Conservation (phyloP, 2,888 invertebrate genomes). For the Diarsia mendica region DNA sequence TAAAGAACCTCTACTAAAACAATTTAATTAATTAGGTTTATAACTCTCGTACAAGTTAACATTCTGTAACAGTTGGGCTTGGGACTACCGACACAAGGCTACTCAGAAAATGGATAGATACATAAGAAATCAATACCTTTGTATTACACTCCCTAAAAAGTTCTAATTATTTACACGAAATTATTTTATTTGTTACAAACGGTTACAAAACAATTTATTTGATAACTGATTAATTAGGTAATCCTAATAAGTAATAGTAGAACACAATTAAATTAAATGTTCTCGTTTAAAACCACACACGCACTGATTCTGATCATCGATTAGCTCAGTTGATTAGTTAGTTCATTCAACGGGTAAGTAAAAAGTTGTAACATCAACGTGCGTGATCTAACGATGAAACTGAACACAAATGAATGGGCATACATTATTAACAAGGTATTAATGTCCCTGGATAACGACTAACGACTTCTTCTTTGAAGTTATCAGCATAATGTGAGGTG, state of each 20-base stretch:
- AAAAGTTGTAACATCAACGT: conserved; percentile 44
- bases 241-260: conserved; percentile 4
- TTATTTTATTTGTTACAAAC: not conserved
- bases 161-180: not conserved
- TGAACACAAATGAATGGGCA: conserved; percentile 24
- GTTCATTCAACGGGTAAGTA: conserved; percentile 34
- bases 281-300: conserved; percentile 19
- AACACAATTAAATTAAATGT: conserved; percentile 26
- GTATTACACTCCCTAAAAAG: not conserved
- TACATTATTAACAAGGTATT: conserved; percentile 55
- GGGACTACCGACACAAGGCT: not conserved
- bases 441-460: conserved; percentile 41
- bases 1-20: conserved; percentile 10
- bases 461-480: conserved; percentile 45
- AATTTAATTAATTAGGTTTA: conserved; percentile 17
- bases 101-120: not conserved
- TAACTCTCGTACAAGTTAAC: not conserved
- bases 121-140: too few species aligned
- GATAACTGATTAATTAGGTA: conserved; percentile 6
- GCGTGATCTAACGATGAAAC: conserved; percentile 37
- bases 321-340: conserved; percentile 7
- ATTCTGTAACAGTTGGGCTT: conserved; percentile 36
- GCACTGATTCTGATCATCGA: conserved; percentile 35
- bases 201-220: conserved; percentile 1
- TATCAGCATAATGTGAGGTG: conserved; percentile 52